phyloP scores from a whole-genome alignment of 2,797 vertebrate genomes.

The Smutsia temminckii region DNA sequence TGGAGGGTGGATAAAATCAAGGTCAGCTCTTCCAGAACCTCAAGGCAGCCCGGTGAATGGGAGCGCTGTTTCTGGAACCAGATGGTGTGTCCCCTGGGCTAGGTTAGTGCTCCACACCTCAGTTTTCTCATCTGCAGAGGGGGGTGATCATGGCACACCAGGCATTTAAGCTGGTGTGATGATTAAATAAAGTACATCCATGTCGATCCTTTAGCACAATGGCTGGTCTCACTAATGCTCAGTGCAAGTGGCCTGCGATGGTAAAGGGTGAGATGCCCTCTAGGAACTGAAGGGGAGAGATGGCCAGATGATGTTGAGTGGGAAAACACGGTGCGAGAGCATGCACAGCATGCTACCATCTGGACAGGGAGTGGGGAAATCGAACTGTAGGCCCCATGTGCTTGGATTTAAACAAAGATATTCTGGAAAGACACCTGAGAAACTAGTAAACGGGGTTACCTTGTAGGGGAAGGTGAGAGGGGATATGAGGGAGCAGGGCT shows the following conservation, averaged over 20 bases:
- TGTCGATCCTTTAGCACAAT: fast-evolving
- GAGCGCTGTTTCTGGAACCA: neutral
- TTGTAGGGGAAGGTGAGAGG: neutral
- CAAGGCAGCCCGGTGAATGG: neutral
- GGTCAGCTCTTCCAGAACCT: neutral
- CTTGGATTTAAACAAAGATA: neutral
- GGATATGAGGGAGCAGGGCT: neutral
- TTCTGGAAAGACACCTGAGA: neutral
- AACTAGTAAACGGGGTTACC: neutral
- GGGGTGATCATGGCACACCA: too few relatives aligned
- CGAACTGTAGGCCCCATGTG: neutral
- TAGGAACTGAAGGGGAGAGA: neutral
- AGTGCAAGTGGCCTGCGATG: fast-evolving
- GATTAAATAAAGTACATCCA: neutral
- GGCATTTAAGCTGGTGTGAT: neutral
- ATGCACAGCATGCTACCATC: neutral
- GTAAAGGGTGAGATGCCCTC: neutral
- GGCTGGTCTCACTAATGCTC: neutral
- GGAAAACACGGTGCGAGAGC: neutral
- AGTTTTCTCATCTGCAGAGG: neutral
- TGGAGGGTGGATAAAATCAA: neutral
- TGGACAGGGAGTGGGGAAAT: neutral
- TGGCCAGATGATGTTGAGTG: neutral
- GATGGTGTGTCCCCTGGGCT: neutral
- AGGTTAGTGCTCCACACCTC: neutral